Base-by-base conservation (phyloP, 2,113 vertebrate species). In the Cyanoderma ruficeps region DNA sequence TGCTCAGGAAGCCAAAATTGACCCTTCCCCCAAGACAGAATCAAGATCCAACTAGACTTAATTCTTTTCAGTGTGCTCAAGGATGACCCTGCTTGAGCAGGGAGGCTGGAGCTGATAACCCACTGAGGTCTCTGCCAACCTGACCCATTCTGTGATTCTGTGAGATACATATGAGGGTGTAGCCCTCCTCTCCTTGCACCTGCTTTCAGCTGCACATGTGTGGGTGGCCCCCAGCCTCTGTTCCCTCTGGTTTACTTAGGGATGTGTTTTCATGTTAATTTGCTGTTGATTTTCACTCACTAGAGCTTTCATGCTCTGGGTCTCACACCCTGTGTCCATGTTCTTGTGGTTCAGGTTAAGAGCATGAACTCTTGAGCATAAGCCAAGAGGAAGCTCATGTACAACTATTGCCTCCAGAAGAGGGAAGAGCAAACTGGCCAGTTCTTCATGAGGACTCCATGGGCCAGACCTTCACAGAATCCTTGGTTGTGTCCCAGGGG, bases 361-460 rank as follows among this genome's bases (percentile, higher is more conserved):
- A 60, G 4, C 47, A 67, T 0, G 1, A 35, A 50, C 10, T 5
- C 16, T 68, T 0, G 0, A 68, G 47, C 49, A 47, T 16, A 12
- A 77, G 19, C 33, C 18, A 30, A 22, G 19, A 47, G 10, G 28
- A 68, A 41, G 25, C 13, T 74, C 25, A 37, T 2, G 1, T 42
- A 56, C 20, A 60, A 56, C 8, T 41, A 82, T 6, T 28, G 24
- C 30, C 24, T 78, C 20, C 23, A 56, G 46, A 19, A 50, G 13
- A 44, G 11, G 8, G n/a, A 76, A 53, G 9, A 60, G 35, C 17
- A 71, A 71, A 60, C 23, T 65, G 25, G 4, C 23, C 2, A 3
- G 20, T 6, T 61, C 3, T 50, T 46, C 21, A 25, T 8, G 5
- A 60, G 33, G 18, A 23, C 3, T 55, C 5, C 8, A 6, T 8